Evolutionary conservation across 1,140 invertebrate species (phyloP).

Genomic region (Alviniconcha marisindica): DNA sequence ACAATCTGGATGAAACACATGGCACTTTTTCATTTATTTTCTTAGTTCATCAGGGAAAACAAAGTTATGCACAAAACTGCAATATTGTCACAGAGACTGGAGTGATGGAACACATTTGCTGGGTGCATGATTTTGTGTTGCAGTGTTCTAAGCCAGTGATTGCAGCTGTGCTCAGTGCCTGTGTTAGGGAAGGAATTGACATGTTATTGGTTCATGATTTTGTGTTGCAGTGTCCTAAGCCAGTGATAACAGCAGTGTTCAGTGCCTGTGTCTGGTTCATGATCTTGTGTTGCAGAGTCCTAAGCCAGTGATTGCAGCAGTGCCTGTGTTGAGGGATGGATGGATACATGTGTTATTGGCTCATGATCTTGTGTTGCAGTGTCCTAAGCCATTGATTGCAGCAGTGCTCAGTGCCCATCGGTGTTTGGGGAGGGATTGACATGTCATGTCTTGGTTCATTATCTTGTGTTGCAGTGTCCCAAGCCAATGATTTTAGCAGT

Average conservation of each 20-base stretch:
- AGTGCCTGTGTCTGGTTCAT: not conserved
- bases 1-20: no score
- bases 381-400: constrained; percentile 91
- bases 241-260: no score
- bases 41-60: no score
- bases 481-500: no score
- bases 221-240: not conserved
- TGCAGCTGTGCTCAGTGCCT: no score
- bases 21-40: no score
- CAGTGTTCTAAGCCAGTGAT: no score
- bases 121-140: constrained; percentile 53
- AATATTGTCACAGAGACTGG: no score
- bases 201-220: not conserved
- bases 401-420: constrained; percentile 92
- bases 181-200: not conserved
- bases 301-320: constrained; percentile 84
- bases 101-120: no score
- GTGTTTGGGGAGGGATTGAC: constrained; percentile 80
- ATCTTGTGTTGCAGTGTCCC: constrained; percentile 73
- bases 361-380: constrained; percentile 77
- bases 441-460: not conserved
- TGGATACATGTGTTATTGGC: not conserved
- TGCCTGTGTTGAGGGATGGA: constrained; percentile 83
- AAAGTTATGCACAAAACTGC: no score
- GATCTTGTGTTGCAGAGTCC: not conserved